phyloP scores from a whole-genome alignment of 2,797 vertebrate species.

The Erethizon dorsatum region DNA sequence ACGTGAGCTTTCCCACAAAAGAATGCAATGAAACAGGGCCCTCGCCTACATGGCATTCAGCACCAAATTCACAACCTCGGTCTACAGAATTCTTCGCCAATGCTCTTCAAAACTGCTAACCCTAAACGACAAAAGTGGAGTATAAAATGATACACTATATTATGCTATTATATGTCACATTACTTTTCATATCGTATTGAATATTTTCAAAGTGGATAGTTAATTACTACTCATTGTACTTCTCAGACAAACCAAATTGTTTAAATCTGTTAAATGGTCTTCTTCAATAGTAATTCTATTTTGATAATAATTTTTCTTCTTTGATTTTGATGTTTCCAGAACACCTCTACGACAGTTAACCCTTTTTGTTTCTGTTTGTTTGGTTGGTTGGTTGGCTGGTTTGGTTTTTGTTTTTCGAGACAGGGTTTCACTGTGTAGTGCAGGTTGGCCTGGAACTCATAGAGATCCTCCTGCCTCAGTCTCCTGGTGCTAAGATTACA shows the following conservation, averaged over 20 bases:
- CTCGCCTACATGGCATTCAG: not conserved
- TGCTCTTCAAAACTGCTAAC: not conserved
- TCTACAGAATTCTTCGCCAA: not conserved
- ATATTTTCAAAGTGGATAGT: not conserved
- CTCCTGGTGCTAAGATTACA: not conserved
- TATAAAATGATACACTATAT: not conserved
- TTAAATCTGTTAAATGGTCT: constrained; percentile 21
- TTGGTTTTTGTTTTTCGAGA: not conserved
- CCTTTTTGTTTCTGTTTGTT: not conserved
- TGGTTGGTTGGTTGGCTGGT: not conserved
- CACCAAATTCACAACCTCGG: not conserved
- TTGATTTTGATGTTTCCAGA: constrained; percentile 13
- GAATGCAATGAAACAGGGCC: not conserved
- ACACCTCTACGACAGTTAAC: not conserved
- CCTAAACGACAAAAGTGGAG: not conserved
- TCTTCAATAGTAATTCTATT: constrained; percentile 31
- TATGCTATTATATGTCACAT: not conserved
- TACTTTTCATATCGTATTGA: not conserved
- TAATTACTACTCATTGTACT: constrained; percentile 47
- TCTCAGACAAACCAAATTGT: constrained; percentile 43
- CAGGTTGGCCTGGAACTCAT: not conserved
- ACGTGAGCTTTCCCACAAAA: not conserved
- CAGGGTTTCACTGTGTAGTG: not conserved
- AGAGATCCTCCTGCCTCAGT: not conserved
- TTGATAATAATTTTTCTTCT: constrained; percentile 8